Evolutionary conservation across 2,888 invertebrate genomes (phyloP), one percentile per base, ranked within the genome.

Genomic region (Aspidiotus rigidus): DNA sequence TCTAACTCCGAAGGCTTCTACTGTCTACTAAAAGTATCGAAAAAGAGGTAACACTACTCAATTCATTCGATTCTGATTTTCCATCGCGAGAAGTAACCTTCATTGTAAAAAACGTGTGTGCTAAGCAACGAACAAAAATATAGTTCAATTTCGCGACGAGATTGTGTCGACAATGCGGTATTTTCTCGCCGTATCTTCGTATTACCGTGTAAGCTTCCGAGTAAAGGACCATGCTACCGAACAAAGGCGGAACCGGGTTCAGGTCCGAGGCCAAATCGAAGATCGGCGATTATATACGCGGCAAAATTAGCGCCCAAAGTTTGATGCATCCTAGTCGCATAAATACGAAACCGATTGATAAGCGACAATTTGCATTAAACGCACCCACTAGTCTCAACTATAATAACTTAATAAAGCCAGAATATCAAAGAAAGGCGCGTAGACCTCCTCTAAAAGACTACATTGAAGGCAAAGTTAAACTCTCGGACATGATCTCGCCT

Each of bases 221-320:
- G 28, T 28, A 28, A 3, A 28, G 28, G 28, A 28, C 28, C 28
- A 28, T 28, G 28, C 28, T 28, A 28, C 28, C 28, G 28, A 28
- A 28, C 28, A 28, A 28, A 28, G 28, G 28, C 28, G 28, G 67
- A 49, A 17, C 67, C 41, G 42, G 59, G 17, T 57, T 44, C 15
- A 59, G 44, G 39, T 44, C 57, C 44, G 67, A 67, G 67, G 67
- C 60, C 15, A 67, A 67, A 53, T 67, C 67, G 44, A 67, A 67
- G 49, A 67, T 67, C 60, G 67, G 67, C 67, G 67, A 67, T 53
- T 67, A 67, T 53, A 67, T 67, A n/a, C 17, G 67, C 28, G 67
- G 67, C 16, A 67, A 67, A 44, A 67, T 67, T 39, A 59, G 59
- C 39, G 67, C 67, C 28, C 67, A 67, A 49, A 67, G 67, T 39